These are phyloP conservation scores for Zaprionus lineosus DNA, from an alignment of 2,888 invertebrate genomes.

Conservation along the genomic window DNA sequence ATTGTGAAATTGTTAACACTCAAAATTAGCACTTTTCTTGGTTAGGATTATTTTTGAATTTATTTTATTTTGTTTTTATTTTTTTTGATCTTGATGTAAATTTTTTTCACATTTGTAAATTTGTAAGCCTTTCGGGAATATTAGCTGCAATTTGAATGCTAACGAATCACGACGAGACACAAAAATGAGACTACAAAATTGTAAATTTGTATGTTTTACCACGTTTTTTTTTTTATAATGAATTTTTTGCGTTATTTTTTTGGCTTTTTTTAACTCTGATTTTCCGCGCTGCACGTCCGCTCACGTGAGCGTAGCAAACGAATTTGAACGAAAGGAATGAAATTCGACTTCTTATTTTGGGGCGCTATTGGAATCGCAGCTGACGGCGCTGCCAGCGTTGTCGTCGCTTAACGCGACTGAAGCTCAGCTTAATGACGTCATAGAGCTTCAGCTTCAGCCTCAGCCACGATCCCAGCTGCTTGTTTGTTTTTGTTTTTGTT, in stretches of 20 bases:
- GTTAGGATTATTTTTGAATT: constrained; percentile 4
- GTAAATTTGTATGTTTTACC: too few species aligned
- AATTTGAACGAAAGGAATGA: constrained; percentile 78
- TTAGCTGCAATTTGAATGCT: constrained; percentile 23
- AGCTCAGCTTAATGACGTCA: constrained; percentile 65
- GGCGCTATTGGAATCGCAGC: constrained; percentile 72
- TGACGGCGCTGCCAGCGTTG: constrained; percentile 49
- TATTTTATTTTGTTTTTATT: constrained; percentile 19
- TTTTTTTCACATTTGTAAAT: constrained; percentile 25
- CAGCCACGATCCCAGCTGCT: constrained; percentile 16
- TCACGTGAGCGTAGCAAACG: constrained; percentile 81
- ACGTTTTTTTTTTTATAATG: too few species aligned
- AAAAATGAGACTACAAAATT: too few species aligned
- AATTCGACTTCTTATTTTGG: constrained; percentile 79
- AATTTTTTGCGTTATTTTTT: constrained; percentile 39
- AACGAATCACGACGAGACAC: constrained; percentile 31
- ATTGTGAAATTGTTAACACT: constrained; percentile 21
- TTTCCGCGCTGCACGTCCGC: constrained; percentile 81
- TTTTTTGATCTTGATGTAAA: constrained; percentile 14
- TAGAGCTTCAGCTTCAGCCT: constrained; percentile 37
- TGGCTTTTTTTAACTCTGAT: constrained; percentile 44
- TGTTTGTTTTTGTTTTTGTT: constrained; percentile 15
- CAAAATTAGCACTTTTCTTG: constrained; percentile 30
- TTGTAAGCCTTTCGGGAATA: constrained; percentile 29
- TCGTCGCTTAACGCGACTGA: constrained; percentile 10